Percentiles rank a stretch among this genome's conserved stretches.
These are phyloP conservation scores for Scatophagus argus DNA, from an alignment of 2,113 vertebrate genomes.

Conservation along the genomic window DNA sequence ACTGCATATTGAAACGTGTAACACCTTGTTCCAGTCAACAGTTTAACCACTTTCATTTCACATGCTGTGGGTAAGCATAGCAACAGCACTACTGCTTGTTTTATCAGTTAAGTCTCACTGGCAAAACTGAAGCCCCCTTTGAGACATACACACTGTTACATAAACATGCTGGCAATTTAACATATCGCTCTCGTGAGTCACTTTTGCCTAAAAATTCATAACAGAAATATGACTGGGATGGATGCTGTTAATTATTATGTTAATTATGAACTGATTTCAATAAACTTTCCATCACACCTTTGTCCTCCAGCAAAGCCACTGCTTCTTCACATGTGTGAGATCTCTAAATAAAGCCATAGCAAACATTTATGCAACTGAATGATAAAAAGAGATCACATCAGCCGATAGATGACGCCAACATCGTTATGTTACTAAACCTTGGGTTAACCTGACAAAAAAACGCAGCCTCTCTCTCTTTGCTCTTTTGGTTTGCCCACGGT, in stretches of 20 bases:
- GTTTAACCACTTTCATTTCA: slow-evolving; percentile 5
- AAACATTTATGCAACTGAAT: background rate
- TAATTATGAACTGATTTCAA: no score
- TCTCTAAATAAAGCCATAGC: background rate
- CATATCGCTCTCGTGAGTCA: background rate
- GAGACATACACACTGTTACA: background rate
- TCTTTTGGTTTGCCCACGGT: no score
- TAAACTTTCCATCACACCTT: background rate
- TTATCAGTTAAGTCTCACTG: background rate
- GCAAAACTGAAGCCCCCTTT: background rate
- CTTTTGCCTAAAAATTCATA: background rate
- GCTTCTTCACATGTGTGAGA: background rate
- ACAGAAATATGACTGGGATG: background rate
- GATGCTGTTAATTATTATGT: no score
- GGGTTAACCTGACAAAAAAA: background rate
- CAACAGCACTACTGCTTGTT: slow-evolving; percentile 23
- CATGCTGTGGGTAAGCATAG: slow-evolving; percentile 21
- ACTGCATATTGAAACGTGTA: background rate
- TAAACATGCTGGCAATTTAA: slow-evolving; percentile 11
- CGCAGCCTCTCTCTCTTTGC: background rate
- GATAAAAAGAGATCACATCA: background rate
- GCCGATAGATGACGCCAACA: no score
- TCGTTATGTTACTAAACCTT: background rate
- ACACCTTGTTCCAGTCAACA: background rate
- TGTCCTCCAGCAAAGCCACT: background rate